phyloP scores from a whole-genome alignment of 1,140 invertebrate species.

The Drosophila elegans region DNA sequence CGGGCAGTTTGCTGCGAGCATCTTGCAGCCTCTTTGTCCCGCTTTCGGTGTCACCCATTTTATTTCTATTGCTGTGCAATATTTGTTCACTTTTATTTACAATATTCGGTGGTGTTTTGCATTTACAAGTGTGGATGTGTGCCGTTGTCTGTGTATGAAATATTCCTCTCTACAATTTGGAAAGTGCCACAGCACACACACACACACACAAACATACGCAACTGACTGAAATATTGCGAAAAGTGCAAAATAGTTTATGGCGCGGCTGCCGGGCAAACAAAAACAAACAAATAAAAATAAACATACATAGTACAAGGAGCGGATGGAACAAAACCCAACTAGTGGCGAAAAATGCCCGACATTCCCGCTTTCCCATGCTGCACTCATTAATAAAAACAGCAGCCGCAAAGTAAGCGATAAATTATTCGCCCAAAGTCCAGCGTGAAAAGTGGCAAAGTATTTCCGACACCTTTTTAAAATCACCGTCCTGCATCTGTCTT shows the following conservation, averaged over 20 bases:
- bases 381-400: conserved; percentile 78
- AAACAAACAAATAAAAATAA: conserved; percentile 42
- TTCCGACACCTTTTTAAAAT: conserved; percentile 47
- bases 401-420: conserved; percentile 77
- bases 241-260: conserved; percentile 81
- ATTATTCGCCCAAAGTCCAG: conserved; percentile 51
- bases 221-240: conserved; percentile 74
- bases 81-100: conserved; percentile 75
- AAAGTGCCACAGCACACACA: conserved; percentile 62
- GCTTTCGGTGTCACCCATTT: conserved; percentile 26
- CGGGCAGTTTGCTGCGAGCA: conserved; percentile 26
- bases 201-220: conserved; percentile 1
- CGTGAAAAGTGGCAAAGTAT: conserved; percentile 40
- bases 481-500: background rate
- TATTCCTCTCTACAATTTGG: conserved; percentile 68
- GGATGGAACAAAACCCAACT: conserved; percentile 34
- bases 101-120: conserved; percentile 64
- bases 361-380: conserved; percentile 47
- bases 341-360: conserved; percentile 43
- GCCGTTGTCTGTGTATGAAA: conserved; percentile 53
- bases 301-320: conserved; percentile 17
- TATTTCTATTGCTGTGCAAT: conserved; percentile 51
- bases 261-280: conserved; percentile 51
- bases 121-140: conserved; percentile 29
- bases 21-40: conserved; percentile 15